Conservation (phyloP, 2,797 vertebrate genomes). For the Cyprinodon diabolis region DNA sequence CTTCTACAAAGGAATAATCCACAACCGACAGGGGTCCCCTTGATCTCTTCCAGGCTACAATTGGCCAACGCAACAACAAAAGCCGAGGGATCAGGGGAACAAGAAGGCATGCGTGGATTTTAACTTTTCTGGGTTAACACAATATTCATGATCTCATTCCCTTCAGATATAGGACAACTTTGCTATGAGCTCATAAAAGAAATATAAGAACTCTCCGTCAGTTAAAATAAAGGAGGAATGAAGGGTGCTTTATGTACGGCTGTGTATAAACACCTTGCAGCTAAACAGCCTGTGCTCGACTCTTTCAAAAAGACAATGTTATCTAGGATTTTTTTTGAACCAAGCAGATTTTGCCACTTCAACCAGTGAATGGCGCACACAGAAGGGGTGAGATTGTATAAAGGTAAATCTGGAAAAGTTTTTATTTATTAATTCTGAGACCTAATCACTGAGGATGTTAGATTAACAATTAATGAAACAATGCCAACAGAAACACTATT, state of each 20-base stretch:
- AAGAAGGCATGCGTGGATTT: conserved; percentile 72
- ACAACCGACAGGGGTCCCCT: conserved; percentile 75
- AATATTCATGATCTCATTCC: conserved; percentile 74
- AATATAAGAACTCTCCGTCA: conserved; percentile 51
- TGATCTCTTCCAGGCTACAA: conserved; percentile 76
- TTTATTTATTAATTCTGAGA: background rate
- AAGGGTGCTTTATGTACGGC: conserved; percentile 56
- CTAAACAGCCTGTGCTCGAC: conserved; percentile 26
- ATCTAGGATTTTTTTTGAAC: conserved; percentile 51
- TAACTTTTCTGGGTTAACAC: conserved; percentile 76
- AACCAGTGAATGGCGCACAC: conserved; percentile 13
- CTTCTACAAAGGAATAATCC: conserved; percentile 77
- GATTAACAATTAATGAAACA: conserved; percentile 52
- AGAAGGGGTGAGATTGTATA: conserved; percentile 23
- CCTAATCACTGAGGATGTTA: conserved; percentile 18
- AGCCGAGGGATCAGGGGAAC: conserved; percentile 74
- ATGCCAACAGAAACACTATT: background rate
- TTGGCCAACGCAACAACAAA: conserved; percentile 76
- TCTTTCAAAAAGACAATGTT: conserved; percentile 35
- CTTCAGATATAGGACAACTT: conserved; percentile 65
- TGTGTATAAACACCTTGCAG: conserved; percentile 66
- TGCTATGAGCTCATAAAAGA: conserved; percentile 57
- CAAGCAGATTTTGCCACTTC: conserved; percentile 28
- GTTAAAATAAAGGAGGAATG: conserved; percentile 40
- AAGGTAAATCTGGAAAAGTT: background rate